Percentiles rank a stretch among this genome's conserved stretches.
Conservation (phyloP, 1,140 invertebrate species). For the Trachymyrmex cornetzi region DNA sequence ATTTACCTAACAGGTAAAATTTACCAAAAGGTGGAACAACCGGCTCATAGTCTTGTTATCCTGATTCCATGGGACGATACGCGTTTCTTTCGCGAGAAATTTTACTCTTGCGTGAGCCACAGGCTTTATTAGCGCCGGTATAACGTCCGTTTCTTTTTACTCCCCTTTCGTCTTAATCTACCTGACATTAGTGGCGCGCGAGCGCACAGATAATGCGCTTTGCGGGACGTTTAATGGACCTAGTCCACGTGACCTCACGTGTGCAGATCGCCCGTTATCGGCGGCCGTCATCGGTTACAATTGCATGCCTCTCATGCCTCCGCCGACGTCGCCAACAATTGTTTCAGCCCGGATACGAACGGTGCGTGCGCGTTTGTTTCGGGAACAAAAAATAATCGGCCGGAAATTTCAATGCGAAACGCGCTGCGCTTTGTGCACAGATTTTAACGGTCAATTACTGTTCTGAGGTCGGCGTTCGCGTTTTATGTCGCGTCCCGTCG, state of each 20-base stretch:
- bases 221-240: constrained; percentile 52
- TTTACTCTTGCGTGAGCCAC: constrained; percentile 17
- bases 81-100: not conserved
- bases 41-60: constrained; percentile 14
- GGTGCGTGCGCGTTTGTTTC: constrained; percentile 43
- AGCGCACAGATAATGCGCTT: constrained; percentile 48
- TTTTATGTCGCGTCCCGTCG: not conserved
- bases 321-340: constrained; percentile 36
- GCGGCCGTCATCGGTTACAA: constrained; percentile 41
- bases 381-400: constrained; percentile 30
- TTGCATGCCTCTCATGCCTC: not conserved
- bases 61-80: not conserved
- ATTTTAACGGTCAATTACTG: constrained; percentile 48
- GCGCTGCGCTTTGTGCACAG: constrained; percentile 35
- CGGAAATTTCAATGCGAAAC: constrained; percentile 53
- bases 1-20: too few species aligned
- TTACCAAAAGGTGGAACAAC: too few species aligned
- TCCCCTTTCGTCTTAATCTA: constrained; percentile 53
- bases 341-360: constrained; percentile 51
- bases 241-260: constrained; percentile 63
- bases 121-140: constrained; percentile 31
- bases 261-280: constrained; percentile 46
- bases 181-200: constrained; percentile 44
- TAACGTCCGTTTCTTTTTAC: constrained; percentile 51
- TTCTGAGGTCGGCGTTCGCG: not conserved